Conservation (phyloP, 2,113 vertebrate genomes). For the Nettapus auritus region DNA sequence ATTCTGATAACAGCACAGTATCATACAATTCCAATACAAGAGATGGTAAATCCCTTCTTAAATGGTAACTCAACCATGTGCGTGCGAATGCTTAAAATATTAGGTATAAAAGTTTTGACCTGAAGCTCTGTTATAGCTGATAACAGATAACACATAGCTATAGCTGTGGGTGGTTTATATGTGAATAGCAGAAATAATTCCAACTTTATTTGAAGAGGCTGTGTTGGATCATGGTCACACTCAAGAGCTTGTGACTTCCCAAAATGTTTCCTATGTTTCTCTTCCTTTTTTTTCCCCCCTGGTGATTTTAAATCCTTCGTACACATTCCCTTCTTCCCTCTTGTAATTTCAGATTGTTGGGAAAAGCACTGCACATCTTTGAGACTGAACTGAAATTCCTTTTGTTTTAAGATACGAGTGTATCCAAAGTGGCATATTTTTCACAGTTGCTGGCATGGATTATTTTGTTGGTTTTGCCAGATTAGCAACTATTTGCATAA, state of each 20-base stretch:
- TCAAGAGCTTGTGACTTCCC: not conserved
- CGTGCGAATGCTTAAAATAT: not conserved
- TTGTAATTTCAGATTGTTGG: not conserved
- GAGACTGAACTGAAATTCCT: not conserved
- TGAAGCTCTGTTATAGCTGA: not conserved
- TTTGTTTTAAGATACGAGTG: not conserved
- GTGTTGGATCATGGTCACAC: not conserved
- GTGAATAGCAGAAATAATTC: not conserved
- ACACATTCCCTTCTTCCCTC: not conserved
- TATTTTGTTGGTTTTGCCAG: not conserved
- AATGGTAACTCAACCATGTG: not conserved
- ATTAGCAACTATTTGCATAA: not conserved
- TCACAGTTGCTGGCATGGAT: not conserved
- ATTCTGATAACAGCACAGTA: not conserved
- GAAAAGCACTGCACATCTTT: not conserved
- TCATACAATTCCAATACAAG: not conserved
- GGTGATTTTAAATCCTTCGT: not conserved
- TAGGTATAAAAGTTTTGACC: not conserved
- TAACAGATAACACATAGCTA: not conserved
- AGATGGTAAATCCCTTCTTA: not conserved
- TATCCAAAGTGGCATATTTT: not conserved
- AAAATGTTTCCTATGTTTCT: not conserved
- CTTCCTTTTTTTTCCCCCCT: not conserved
- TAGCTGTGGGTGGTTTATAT: not conserved
- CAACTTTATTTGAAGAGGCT: not conserved